A percentile compares a stretch with the other conserved stretches of the same genome.
Conservation (phyloP, 2,888 invertebrate species). For the Phytoseiulus persimilis region DNA sequence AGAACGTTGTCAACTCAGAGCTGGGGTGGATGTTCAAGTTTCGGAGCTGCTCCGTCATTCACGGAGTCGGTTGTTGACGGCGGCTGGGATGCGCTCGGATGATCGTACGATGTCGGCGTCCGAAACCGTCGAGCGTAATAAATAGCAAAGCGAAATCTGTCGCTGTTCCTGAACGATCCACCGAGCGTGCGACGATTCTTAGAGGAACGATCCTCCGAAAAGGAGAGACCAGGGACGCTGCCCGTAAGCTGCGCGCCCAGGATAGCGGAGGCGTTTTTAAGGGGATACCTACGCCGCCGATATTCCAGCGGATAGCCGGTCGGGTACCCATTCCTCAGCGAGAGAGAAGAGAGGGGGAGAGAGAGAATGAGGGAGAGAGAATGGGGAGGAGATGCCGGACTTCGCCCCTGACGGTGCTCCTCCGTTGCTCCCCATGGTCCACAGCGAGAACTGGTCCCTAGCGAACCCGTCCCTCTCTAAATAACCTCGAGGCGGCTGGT, state of each 20-base stretch:
- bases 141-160: neutral
- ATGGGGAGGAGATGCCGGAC: neutral
- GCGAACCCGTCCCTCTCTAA: neutral
- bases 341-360: neutral
- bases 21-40: neutral
- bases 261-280: neutral
- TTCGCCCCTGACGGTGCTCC: neutral
- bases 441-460: neutral
- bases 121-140: neutral
- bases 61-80: neutral
- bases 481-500: neutral
- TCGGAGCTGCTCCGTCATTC: neutral
- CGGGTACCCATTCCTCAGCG: neutral
- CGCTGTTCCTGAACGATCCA: neutral
- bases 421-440: neutral
- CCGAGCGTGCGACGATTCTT: neutral
- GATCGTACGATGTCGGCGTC: neutral
- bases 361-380: neutral
- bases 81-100: neutral
- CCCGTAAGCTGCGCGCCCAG: neutral
- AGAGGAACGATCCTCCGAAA: neutral
- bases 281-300: neutral
- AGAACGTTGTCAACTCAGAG: neutral
- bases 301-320: neutral
- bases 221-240: neutral